These are phyloP conservation scores for Oryctolagus cuniculus DNA, from an alignment of 2,113 vertebrate genomes.

Conservation along the genomic window mOryCun1.1 NC_091435.1:10394501-10395000, in stretches of 20 bases:
- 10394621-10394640: neutral
- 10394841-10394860: neutral
- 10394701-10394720: neutral
- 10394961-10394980: neutral
- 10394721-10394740: neutral
- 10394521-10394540: accelerated
- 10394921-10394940: neutral
- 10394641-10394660: too few species aligned
- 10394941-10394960: neutral
- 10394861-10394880: neutral
- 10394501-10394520: accelerated
- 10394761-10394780: too few species aligned
- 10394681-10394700: neutral
- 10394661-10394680: neutral
- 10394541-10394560: too few species aligned
- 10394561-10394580: accelerated
- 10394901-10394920: neutral
- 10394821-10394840: neutral
- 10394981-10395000: neutral
- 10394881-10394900: neutral
- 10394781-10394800: too few species aligned
- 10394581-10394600: neutral
- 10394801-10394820: neutral
- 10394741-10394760: neutral
- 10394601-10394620: neutral